Base-by-base conservation (phyloP, 2,888 invertebrate species). In the Xestia xanthographa region DNA sequence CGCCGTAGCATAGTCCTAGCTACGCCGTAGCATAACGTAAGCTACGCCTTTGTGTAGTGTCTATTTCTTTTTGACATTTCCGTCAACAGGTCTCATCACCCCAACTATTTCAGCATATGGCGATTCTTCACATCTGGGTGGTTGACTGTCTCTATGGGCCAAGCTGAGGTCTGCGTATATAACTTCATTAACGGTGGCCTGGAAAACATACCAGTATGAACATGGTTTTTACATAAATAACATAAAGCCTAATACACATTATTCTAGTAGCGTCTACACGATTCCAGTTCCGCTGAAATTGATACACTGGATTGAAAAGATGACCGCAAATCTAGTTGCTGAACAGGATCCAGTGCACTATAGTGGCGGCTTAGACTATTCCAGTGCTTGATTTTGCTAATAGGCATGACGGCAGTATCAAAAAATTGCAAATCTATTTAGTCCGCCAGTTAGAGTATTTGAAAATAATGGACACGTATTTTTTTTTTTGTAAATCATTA, bases 101-200 rank as follows among this genome's bases (percentile, higher is more conserved):
- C 71, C 72, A 41, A 70, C 29, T 38, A 72, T 71, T 71, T 50
- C 14, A 29, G 72, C 72, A 71, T 72, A 72, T 6, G 17, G 9
- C 6, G 72, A 22, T 71, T 71, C 71, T 22, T 72, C 26, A 71
- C 72, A 17, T 71, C 11, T 48, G 17, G 38, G 38, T 71, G 38
- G 71, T 38, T 5, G 72, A 29, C 22, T 72, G 48, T 17, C 2
- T 41, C 17, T 48, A 1, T 9, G 26, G 4, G 38, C 14, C 14
- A 72, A 72, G 14, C 71, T 45, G 22, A 72, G 45, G 11, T 48
- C 71, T 22, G 71, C 71, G 1, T 72, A 72, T 4, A 70, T 5
- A 26, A 71, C 38, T 50, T 71, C 48, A 26, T 38, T 48, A 48
- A 26, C n/a, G 5, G 69, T 14, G 2, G 34, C 45, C 71, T 71